Evolutionary conservation across 2,113 vertebrate genomes (phyloP), one percentile per base, ranked within the genome.

Genomic region (Apistogramma diplotaenia): DNA sequence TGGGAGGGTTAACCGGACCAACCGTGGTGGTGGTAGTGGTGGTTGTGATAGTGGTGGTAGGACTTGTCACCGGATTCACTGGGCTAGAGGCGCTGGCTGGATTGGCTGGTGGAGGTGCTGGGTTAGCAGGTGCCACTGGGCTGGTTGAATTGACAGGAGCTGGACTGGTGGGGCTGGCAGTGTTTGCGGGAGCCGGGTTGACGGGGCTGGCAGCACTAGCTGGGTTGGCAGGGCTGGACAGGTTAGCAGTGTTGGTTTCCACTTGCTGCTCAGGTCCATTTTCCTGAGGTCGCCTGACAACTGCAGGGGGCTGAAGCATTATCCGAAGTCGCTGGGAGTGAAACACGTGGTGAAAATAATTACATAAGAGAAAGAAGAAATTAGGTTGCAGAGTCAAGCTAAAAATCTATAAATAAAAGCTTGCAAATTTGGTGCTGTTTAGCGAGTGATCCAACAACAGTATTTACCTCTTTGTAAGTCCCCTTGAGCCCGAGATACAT

Each of bases 401-500:
- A 77, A 82, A 76, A 59, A 46, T 57, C 2, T 70, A 25, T 0
- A 33, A 67, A 75, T 49, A 23, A 29, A 49, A 75, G 25, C 43
- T 70, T 23, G 10, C 10, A 56, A 70, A 25, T 27, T 57, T 12
- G 67, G 51, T 46, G 4, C 21, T 8, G 21, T 29, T 56, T 58
- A 29, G 11, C 70, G n/a, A 60, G 58, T 12, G 76, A 79, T 21
- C 8, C 46, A 31, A 65, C 23, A 15, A 53, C 57, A 70, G 8
- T 35, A 23, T 90, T 93, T 95, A 98, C 98, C 98, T 99, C 97
- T 94, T 99, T 99, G 93, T 97, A 97, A 65, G 97, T 98, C 61
- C 97, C 97, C 94, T 99, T 99, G 85, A 98, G 95, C 75, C 96
- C 97, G 1, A 99, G 93, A 86, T 96, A 98, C 97, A 99, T 96